Evolutionary conservation across 2,888 invertebrate species (phyloP).

Genomic region (Halictus ligatus): DNA sequence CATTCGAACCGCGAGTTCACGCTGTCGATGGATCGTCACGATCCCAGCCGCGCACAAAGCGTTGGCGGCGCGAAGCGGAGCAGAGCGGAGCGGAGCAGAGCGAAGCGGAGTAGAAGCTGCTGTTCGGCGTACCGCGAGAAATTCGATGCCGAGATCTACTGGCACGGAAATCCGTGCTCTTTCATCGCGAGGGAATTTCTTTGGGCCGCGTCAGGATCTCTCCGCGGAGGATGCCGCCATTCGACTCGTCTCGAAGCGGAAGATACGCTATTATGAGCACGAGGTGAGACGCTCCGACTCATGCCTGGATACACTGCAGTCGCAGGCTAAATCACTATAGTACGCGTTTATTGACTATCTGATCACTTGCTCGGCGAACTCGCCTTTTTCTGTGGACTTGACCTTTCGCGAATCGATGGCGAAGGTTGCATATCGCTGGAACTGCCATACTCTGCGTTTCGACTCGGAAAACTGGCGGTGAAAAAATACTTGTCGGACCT

Average conservation of each 20-base stretch:
- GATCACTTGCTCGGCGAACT: background rate
- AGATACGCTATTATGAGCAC: slow-evolving; percentile 24
- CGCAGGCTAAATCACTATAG: background rate
- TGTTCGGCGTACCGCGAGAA: slow-evolving; percentile 64
- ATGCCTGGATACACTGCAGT: background rate
- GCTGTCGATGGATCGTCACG: slow-evolving; percentile 31
- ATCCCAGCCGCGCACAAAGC: slow-evolving; percentile 54
- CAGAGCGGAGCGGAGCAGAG: slow-evolving; percentile 43
- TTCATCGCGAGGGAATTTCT: slow-evolving; percentile 41
- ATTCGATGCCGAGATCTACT: slow-evolving; percentile 55
- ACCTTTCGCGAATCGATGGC: slow-evolving; percentile 4
- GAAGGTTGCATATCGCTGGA: background rate
- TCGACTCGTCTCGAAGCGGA: slow-evolving; percentile 19
- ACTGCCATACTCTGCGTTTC: background rate
- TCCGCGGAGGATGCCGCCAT: slow-evolving; percentile 16
- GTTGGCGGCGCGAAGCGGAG: slow-evolving; percentile 16
- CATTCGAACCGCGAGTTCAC: slow-evolving; percentile 59
- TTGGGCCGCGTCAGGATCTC: slow-evolving; percentile 22
- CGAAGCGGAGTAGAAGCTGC: slow-evolving; percentile 18
- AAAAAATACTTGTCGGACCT: too few relatives aligned
- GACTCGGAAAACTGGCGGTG: too few relatives aligned
- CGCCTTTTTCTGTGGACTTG: background rate
- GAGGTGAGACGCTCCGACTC: background rate
- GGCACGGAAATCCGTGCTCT: slow-evolving; percentile 55
- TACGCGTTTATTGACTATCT: background rate